Percentiles rank a stretch among this genome's conserved stretches.
Conservation (phyloP, 2,888 invertebrate species). For the Tricholauxania praeusta region DNA sequence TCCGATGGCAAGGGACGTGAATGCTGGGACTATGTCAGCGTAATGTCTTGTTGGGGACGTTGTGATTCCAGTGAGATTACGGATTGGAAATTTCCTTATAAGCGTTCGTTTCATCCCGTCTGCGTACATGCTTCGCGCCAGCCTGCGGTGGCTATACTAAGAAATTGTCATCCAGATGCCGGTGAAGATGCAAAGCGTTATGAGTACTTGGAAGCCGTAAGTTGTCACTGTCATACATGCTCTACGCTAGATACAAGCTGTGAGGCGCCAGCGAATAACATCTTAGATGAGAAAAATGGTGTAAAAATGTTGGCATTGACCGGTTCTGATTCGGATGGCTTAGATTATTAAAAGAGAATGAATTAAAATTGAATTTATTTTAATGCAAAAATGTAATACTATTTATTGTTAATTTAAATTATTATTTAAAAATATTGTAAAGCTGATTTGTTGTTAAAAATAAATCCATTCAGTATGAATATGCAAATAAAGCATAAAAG, state of each 20-base stretch:
- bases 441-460: no score
- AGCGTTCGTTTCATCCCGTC: slow-evolving; percentile 86
- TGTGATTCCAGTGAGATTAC: slow-evolving; percentile 90
- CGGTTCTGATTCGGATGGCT: slow-evolving; percentile 60
- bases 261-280: slow-evolving; percentile 71
- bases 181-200: slow-evolving; percentile 76
- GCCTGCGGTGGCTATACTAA: slow-evolving; percentile 75
- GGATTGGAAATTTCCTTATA: slow-evolving; percentile 91
- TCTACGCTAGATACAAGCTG: slow-evolving; percentile 78
- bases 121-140: slow-evolving; percentile 81
- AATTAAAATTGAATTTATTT: no score
- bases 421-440: no score
- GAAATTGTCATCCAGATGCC: slow-evolving; percentile 82
- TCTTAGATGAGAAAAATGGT: slow-evolving; percentile 59
- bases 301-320: slow-evolving; percentile 61
- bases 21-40: slow-evolving; percentile 82
- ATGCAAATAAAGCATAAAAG: slow-evolving; percentile 31
- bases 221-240: slow-evolving; percentile 81
- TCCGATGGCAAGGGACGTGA: slow-evolving; percentile 70
- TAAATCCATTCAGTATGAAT: slow-evolving; percentile 7
- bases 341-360: slow-evolving; percentile 58
- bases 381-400: no score
- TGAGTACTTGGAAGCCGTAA: slow-evolving; percentile 82
- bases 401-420: neutral
- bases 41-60: slow-evolving; percentile 84